These are phyloP conservation scores for Lumbricus terrestris DNA, from an alignment of 2,888 invertebrate genomes.

Conservation along the genomic window DNA sequence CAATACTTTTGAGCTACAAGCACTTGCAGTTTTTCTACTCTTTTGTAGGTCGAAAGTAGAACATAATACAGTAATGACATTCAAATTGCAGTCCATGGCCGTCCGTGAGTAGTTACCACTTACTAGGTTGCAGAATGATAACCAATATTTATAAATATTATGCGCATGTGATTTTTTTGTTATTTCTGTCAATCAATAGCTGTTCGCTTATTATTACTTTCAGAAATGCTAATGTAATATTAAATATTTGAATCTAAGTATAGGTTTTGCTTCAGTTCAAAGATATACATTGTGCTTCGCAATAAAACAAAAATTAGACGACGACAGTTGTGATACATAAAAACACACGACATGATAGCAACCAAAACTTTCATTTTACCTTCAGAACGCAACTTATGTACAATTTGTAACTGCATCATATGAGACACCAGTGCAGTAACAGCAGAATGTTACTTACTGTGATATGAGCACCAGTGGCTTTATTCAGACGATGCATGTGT, in stretches of 20 bases:
- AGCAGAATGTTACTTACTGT: constrained; percentile 64
- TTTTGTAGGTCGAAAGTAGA: neutral
- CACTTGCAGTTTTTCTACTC: neutral
- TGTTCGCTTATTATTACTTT: no score
- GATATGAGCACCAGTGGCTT: constrained; percentile 79
- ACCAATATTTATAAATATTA: no score
- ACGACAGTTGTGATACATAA: no score
- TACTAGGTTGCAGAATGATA: neutral
- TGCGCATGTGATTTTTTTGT: neutral
- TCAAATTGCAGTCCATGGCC: neutral
- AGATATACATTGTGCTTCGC: no score
- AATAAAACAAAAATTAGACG: no score
- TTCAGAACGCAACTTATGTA: neutral
- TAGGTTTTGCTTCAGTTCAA: no score
- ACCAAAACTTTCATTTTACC: neutral
- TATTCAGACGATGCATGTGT: constrained; percentile 91
- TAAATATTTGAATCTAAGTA: no score
- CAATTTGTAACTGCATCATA: neutral
- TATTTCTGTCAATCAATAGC: no score
- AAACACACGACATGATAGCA: neutral
- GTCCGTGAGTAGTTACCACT: neutral
- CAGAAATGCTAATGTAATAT: no score
- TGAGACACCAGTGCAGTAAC: neutral
- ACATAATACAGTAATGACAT: neutral
- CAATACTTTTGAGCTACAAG: neutral